Evolutionary conservation across 2,113 vertebrate genomes (phyloP).

Genomic region (Mesembrinibis cayennensis): DNA sequence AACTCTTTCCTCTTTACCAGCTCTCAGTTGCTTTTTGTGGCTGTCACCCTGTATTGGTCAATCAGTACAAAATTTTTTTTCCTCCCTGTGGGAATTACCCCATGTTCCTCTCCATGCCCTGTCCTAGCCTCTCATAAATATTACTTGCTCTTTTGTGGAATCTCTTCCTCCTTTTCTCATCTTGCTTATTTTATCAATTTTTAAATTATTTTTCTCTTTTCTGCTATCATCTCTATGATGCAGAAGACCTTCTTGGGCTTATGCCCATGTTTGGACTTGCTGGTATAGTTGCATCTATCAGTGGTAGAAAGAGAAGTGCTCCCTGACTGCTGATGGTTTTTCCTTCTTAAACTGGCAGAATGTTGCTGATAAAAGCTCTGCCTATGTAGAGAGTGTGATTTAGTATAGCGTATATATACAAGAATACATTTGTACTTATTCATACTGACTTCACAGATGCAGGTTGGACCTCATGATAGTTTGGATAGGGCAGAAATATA

Average conservation of each 20-base stretch:
- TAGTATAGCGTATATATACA: neutral
- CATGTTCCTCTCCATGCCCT: rapidly evolving
- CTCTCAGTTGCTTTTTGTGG: neutral
- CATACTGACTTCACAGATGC: neutral
- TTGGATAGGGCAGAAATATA: neutral
- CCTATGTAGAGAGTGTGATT: neutral
- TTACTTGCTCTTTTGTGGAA: neutral
- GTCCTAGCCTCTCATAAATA: neutral
- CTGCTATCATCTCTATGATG: neutral
- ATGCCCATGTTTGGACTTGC: neutral
- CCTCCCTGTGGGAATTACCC: neutral
- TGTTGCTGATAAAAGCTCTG: neutral
- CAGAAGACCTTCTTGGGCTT: neutral
- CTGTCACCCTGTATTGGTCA: neutral
- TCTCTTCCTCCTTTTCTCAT: neutral
- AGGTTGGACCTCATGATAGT: neutral
- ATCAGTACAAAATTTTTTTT: neutral
- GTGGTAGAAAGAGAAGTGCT: neutral
- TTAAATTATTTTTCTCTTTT: neutral
- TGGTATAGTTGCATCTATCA: neutral
- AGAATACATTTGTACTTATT: neutral
- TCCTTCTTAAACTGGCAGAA: neutral
- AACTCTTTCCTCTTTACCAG: neutral
- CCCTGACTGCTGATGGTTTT: neutral
- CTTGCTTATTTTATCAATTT: neutral